phyloP scores from a whole-genome alignment of 2,113 vertebrate species.

The Anser cygnoides region DNA sequence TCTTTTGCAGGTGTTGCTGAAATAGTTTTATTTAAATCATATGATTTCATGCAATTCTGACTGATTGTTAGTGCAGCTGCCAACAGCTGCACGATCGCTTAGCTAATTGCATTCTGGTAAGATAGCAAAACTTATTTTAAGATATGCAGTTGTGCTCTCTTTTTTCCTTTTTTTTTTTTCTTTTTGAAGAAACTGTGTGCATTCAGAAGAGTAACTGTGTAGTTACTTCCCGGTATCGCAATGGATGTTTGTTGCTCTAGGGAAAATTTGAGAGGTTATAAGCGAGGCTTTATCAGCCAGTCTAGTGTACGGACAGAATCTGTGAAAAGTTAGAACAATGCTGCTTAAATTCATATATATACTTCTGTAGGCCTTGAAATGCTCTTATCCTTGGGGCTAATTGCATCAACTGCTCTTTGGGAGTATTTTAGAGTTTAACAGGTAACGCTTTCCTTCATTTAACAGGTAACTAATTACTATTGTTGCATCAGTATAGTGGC shows the following conservation, averaged over 20 bases:
- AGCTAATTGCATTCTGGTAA: constrained; percentile 51
- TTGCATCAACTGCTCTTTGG: background rate
- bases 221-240: background rate
- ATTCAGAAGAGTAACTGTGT: background rate
- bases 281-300: background rate
- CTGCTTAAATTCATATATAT: background rate
- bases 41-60: constrained; percentile 58
- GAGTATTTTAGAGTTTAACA: background rate
- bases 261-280: background rate
- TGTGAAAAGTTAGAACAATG: background rate
- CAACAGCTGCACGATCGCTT: constrained; percentile 67
- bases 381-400: background rate
- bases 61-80: constrained; percentile 57
- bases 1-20: constrained; percentile 57
- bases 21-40: constrained; percentile 50
- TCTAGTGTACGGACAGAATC: background rate
- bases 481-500: background rate
- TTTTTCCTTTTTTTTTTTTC: background rate
- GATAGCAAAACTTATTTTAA: constrained; percentile 66
- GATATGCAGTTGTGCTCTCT: background rate
- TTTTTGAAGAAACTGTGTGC: background rate
- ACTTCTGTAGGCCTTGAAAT: background rate
- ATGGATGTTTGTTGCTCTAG: background rate
- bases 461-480: background rate
- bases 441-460: background rate